Conservation (phyloP, 2,888 invertebrate species). For the Agriotes lineatus region DNA sequence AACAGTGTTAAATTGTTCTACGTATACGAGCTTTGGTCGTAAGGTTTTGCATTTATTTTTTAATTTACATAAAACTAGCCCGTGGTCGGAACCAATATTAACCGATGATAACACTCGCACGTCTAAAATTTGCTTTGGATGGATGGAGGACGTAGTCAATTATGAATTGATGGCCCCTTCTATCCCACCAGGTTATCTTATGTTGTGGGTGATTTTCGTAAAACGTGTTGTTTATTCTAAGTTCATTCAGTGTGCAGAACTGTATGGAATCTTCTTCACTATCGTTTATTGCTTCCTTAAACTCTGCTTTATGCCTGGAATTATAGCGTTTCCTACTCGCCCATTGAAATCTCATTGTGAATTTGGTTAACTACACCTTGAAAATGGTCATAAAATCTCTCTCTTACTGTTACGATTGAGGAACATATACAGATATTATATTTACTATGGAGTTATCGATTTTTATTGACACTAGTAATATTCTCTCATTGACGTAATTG, state of each 20-base stretch:
- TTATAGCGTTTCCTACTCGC: background rate
- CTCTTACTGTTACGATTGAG: background rate
- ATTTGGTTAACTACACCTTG: background rate
- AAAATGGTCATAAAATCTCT: background rate
- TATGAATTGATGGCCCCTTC: too few species aligned
- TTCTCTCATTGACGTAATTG: background rate
- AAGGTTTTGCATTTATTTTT: background rate
- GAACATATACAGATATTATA: background rate
- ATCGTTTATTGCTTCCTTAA: background rate
- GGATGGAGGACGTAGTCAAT: too few species aligned
- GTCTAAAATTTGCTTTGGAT: background rate
- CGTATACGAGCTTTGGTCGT: background rate
- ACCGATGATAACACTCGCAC: background rate
- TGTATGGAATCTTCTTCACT: background rate
- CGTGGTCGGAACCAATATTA: background rate
- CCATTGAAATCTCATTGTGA: background rate
- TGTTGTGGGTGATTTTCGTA: background rate
- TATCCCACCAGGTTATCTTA: background rate
- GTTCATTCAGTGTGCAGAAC: background rate
- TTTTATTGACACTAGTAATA: background rate
- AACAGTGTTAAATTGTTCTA: background rate
- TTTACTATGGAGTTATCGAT: background rate
- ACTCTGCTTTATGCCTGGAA: background rate
- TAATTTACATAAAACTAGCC: background rate
- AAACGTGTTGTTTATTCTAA: background rate